Conservation (phyloP, 2,888 invertebrate genomes). For the Agonopterix alstromeriana region DNA sequence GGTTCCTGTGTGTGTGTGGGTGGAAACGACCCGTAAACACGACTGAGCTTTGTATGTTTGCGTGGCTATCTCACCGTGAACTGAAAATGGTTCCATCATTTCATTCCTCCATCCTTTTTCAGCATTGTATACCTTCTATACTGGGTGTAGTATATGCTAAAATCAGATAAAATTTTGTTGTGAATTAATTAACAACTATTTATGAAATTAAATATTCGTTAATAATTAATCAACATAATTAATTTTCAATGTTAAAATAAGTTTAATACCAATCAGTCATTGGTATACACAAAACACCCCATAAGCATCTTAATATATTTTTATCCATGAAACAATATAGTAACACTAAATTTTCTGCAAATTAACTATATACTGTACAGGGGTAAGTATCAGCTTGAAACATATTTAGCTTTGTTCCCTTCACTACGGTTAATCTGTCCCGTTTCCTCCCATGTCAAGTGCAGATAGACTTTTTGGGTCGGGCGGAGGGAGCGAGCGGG, state of each 20-base stretch:
- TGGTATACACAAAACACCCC: no score
- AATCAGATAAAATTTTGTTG: conserved; percentile 1
- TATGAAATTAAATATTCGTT: no score
- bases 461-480: conserved; percentile 75
- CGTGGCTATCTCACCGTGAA: conserved; percentile 45
- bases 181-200: no score
- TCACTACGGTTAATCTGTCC: conserved; percentile 76
- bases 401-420: conserved; percentile 77
- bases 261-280: no score
- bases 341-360: conserved; percentile 25
- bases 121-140: conserved; percentile 58
- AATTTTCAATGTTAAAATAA: no score
- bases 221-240: no score
- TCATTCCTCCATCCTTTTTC: conserved; percentile 69
- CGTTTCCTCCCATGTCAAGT: conserved; percentile 76
- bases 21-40: conserved; percentile 26
- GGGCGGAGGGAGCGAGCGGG: conserved; percentile 20
- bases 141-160: conserved; percentile 28
- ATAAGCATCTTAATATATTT: no score
- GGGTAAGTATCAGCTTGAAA: conserved; percentile 71
- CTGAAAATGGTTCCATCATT: conserved; percentile 74
- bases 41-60: conserved; percentile 28
- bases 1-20: conserved; percentile 34
- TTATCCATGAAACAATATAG: neutral
- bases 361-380: conserved; percentile 41